Evolutionary conservation across 2,113 vertebrate species (phyloP).

Genomic region (Ancistrus triradiatus): DNA sequence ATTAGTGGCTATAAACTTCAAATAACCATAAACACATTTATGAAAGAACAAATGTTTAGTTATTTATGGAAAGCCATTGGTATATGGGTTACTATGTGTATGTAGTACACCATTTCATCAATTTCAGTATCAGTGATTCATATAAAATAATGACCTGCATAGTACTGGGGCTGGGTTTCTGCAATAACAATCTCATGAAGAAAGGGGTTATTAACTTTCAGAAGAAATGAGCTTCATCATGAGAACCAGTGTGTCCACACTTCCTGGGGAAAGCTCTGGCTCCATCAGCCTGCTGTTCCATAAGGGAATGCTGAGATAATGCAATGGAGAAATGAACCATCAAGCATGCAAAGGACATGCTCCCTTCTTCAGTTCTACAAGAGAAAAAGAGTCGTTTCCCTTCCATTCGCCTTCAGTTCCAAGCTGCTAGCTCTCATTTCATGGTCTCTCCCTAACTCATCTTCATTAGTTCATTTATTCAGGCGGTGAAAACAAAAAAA

Average conservation of each 20-base stretch:
- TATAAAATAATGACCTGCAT: too few relatives aligned
- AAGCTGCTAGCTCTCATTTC: constrained; percentile 34
- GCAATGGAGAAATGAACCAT: constrained; percentile 62
- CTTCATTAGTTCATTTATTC: constrained; percentile 30
- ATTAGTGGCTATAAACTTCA: too few relatives aligned
- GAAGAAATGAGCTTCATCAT: too few relatives aligned
- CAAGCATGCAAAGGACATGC: constrained; percentile 63
- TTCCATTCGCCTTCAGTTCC: constrained; percentile 32
- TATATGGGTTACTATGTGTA: too few relatives aligned
- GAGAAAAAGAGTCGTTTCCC: constrained; percentile 64
- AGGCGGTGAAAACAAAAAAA: constrained; percentile 30
- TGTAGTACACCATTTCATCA: too few relatives aligned
- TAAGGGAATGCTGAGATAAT: constrained; percentile 59
- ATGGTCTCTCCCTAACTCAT: constrained; percentile 24
- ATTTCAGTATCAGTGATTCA: too few relatives aligned
- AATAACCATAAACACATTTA: too few relatives aligned
- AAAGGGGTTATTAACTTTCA: constrained; percentile 31
- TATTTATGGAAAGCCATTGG: too few relatives aligned
- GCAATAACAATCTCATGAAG: too few relatives aligned
- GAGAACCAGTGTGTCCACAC: background rate
- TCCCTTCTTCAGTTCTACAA: constrained; percentile 56
- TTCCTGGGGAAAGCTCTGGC: background rate
- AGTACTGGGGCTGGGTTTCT: too few relatives aligned
- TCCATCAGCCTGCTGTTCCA: constrained; percentile 51
- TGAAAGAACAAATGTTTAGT: too few relatives aligned